A percentile compares a stretch with the other conserved stretches of the same genome.
phyloP scores from a whole-genome alignment of 2,113 vertebrate species.

The Tringa solitaria region DNA sequence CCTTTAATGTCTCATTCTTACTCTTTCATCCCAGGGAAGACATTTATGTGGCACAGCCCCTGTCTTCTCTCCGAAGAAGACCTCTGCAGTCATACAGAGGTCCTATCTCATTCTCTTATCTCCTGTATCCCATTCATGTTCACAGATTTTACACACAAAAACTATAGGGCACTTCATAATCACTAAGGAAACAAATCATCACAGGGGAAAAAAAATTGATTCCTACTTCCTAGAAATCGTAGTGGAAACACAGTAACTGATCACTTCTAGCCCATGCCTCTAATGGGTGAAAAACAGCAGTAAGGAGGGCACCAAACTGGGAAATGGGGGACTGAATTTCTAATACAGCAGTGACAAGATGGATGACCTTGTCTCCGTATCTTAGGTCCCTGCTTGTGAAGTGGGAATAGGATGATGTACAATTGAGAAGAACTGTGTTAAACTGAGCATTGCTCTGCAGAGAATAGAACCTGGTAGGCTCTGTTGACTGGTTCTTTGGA shows the following conservation, averaged over 20 bases:
- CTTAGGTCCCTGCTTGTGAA: neutral
- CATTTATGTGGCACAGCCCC: neutral
- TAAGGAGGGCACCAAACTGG: neutral
- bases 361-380: neutral
- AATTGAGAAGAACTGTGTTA: neutral
- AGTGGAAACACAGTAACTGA: neutral
- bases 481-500: neutral
- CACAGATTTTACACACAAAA: neutral
- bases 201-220: neutral
- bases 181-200: neutral
- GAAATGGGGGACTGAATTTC: neutral
- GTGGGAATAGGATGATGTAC: neutral
- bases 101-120: neutral
- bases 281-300: neutral
- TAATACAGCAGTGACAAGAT: neutral
- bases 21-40: neutral
- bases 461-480: neutral
- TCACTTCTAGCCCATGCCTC: neutral
- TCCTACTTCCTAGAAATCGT: neutral
- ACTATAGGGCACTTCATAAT: neutral
- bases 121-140: fast-evolving
- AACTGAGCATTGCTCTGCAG: neutral
- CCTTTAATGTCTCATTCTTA: neutral
- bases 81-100: neutral
- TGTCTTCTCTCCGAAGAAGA: neutral